phyloP scores from a whole-genome alignment of 2,797 vertebrate species.

The Euphonia xanthogaster region DNA sequence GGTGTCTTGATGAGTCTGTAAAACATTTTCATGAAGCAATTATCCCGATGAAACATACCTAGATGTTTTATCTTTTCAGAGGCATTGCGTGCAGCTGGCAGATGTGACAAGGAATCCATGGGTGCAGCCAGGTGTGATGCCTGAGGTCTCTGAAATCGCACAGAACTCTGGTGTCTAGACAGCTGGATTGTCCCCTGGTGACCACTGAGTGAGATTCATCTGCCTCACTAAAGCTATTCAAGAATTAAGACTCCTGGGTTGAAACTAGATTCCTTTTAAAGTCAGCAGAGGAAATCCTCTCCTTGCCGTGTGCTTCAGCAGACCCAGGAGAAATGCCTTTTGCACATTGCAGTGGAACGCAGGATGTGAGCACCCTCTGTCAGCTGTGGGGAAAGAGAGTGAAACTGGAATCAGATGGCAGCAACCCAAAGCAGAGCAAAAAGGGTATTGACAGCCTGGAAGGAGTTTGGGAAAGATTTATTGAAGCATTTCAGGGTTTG shows the following conservation, averaged over 20 bases:
- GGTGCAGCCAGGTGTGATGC: conserved; percentile 27
- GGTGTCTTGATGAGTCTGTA: neutral
- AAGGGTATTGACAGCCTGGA: neutral
- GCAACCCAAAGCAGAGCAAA: neutral
- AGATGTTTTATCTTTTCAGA: neutral
- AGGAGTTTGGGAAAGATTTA: neutral
- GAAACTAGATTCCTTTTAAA: neutral
- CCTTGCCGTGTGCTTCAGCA: neutral
- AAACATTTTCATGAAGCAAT: neutral
- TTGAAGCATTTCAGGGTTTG: neutral
- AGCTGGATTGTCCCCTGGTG: neutral
- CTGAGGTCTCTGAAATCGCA: neutral
- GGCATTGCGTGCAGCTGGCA: neutral
- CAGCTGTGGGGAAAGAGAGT: neutral
- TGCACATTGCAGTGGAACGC: rapidly evolving
- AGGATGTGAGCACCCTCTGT: neutral
- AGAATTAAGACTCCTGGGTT: neutral
- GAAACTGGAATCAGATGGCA: neutral
- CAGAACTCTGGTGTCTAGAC: neutral
- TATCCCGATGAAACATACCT: neutral
- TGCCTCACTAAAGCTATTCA: neutral
- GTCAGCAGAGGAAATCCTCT: neutral
- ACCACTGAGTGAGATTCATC: neutral
- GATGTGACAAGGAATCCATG: neutral
- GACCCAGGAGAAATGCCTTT: neutral